A percentile compares a stretch with the other conserved stretches of the same genome.
Evolutionary conservation across 2,888 invertebrate species (phyloP).

Genomic region (Temnothorax unifasciatus): DNA sequence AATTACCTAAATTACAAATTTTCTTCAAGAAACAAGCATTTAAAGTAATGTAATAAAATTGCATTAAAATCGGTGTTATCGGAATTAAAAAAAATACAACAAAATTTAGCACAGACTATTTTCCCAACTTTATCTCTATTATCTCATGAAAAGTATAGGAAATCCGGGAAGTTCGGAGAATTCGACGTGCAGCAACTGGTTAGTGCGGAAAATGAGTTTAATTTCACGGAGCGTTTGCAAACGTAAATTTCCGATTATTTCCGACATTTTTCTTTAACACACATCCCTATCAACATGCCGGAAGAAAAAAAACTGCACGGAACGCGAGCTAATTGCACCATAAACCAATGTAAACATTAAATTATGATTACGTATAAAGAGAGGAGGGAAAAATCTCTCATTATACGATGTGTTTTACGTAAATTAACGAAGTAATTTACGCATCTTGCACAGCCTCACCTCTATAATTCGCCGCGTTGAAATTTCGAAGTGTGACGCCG

Average conservation of each 20-base stretch:
- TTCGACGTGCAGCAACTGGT: background rate
- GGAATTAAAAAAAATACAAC: background rate
- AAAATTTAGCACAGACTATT: background rate
- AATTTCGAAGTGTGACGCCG: background rate
- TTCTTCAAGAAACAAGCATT: background rate
- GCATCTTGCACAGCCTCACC: background rate
- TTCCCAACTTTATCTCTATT: background rate
- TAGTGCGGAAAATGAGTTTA: background rate
- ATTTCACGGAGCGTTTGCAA: background rate
- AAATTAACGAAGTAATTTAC: background rate
- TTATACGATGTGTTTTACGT: background rate
- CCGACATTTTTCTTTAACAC: background rate
- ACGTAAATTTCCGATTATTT: background rate
- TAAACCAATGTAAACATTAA: constrained; percentile 3
- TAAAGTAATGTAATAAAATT: background rate
- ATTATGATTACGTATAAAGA: background rate
- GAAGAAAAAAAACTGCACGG: background rate
- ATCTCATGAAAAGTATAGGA: background rate
- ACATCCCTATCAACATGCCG: background rate
- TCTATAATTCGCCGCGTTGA: background rate
- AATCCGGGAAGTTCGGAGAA: background rate
- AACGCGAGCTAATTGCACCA: background rate
- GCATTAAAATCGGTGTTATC: background rate
- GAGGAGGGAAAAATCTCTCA: background rate
- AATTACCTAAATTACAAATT: background rate